Evolutionary conservation across 2,797 vertebrate species (phyloP).

Genomic region (Acanthurus leucopareius): DNA sequence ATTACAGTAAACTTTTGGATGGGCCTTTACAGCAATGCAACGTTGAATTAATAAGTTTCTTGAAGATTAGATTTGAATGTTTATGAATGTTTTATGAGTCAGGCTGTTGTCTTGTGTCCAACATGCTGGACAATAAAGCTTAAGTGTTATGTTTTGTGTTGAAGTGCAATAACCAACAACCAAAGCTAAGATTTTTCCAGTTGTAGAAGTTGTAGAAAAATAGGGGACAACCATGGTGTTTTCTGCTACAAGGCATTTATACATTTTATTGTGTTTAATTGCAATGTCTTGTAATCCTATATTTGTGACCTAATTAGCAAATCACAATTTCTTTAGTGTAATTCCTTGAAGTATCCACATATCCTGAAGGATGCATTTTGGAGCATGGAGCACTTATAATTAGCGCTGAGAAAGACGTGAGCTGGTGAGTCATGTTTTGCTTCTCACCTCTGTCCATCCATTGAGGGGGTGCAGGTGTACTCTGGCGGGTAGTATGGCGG

Average conservation of each 20-base stretch:
- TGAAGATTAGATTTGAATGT: background rate
- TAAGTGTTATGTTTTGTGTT: slow-evolving; percentile 7
- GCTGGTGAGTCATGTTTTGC: slow-evolving; percentile 24
- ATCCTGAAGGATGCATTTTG: slow-evolving; percentile 1
- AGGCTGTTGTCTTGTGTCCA: background rate
- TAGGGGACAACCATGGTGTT: background rate
- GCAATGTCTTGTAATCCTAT: background rate
- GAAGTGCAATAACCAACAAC: background rate
- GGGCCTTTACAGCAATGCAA: background rate
- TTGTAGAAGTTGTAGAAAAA: background rate
- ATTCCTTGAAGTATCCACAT: slow-evolving; percentile 6
- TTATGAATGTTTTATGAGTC: background rate
- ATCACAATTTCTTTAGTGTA: background rate
- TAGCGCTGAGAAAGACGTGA: slow-evolving; percentile 10
- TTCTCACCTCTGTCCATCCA: slow-evolving; percentile 92
- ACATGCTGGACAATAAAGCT: background rate
- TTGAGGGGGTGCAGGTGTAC: slow-evolving; percentile 93
- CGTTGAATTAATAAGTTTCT: background rate
- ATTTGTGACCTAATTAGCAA: background rate
- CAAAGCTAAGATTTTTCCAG: background rate
- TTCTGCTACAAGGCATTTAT: background rate
- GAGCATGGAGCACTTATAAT: background rate
- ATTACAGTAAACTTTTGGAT: background rate
- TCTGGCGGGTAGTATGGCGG: slow-evolving; percentile 98
- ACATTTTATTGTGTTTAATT: slow-evolving; percentile 18